Conservation (phyloP, 2,113 vertebrate species). For the Engystomops pustulosus region DNA sequence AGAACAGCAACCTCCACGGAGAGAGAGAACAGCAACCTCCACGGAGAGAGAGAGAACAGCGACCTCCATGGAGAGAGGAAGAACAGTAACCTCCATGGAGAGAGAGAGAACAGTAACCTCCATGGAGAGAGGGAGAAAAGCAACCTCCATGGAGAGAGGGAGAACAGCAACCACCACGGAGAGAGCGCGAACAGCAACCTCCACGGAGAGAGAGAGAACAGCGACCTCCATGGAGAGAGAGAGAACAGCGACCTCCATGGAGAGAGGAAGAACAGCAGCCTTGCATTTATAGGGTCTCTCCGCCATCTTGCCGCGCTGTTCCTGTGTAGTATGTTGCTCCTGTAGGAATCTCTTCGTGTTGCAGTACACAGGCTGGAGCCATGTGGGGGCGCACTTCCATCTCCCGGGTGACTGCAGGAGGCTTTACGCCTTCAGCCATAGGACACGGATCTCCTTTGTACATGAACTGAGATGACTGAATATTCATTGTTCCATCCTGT, state of each 20-base stretch:
- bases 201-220: too few species aligned
- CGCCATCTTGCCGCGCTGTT: too few species aligned
- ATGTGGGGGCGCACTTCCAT: not conserved
- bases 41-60: not conserved
- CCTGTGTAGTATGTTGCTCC: too few species aligned
- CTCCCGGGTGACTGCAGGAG: not conserved
- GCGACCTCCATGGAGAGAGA: too few species aligned
- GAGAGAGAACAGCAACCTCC: not conserved
- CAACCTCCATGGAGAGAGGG: too few species aligned
- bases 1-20: not conserved
- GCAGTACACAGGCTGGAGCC: not conserved
- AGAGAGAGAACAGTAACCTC: not conserved
- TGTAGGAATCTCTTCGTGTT: not conserved
- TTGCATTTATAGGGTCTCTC: too few species aligned
- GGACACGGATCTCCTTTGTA: not conserved
- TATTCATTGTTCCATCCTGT: constrained; percentile 43
- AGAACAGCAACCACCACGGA: too few species aligned
- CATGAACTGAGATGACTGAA: constrained; percentile 37
- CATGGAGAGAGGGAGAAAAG: too few species aligned
- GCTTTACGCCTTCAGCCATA: not conserved
- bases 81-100: not conserved
- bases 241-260: too few species aligned
- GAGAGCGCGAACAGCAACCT: too few species aligned
- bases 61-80: not conserved
- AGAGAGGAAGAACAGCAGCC: too few species aligned